Evolutionary conservation across 2,888 invertebrate genomes (phyloP).

Genomic region (Lomographa bimaculata): DNA sequence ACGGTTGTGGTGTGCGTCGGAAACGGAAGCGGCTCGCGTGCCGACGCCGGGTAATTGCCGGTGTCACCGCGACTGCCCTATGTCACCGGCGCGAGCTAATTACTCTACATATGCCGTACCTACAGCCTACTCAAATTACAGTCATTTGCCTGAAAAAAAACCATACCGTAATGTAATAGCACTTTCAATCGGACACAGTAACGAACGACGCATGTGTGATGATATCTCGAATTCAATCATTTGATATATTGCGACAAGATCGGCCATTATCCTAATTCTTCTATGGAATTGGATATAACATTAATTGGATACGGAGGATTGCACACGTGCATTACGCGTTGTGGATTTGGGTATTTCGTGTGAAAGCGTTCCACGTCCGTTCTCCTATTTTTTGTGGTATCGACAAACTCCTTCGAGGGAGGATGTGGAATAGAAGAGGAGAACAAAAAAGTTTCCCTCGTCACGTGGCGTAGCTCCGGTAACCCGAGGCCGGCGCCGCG

Average conservation of each 20-base stretch:
- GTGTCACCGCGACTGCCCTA: slow-evolving; percentile 56
- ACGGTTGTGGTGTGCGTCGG: slow-evolving; percentile 60
- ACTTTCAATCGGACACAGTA: slow-evolving; percentile 6
- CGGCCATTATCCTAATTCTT: slow-evolving; percentile 8
- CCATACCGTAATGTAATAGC: slow-evolving; percentile 14
- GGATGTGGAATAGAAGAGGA: slow-evolving; percentile 47
- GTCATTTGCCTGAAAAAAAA: slow-evolving; percentile 28
- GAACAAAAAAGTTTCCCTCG: slow-evolving; percentile 57
- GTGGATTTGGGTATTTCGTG: too few relatives aligned
- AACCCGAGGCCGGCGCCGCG: slow-evolving; percentile 57
- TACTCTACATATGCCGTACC: slow-evolving; percentile 53
- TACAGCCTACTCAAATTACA: slow-evolving; percentile 41
- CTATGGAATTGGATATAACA: not conserved
- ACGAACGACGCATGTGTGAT: slow-evolving; percentile 11
- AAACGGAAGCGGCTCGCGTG: slow-evolving; percentile 77
- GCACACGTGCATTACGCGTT: slow-evolving; percentile 10
- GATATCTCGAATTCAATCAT: slow-evolving; percentile 7
- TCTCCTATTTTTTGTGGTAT: slow-evolving; percentile 43
- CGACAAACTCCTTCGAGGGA: slow-evolving; percentile 35
- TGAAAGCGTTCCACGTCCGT: slow-evolving; percentile 40
- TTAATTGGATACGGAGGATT: slow-evolving; percentile 10
- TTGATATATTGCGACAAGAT: slow-evolving; percentile 1
- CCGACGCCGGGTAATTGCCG: slow-evolving; percentile 59
- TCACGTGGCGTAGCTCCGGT: slow-evolving; percentile 63
- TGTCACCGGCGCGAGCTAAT: slow-evolving; percentile 47